Base-by-base conservation (phyloP, 2,888 invertebrate genomes). In the Exephanes ischioxanthus region DNA sequence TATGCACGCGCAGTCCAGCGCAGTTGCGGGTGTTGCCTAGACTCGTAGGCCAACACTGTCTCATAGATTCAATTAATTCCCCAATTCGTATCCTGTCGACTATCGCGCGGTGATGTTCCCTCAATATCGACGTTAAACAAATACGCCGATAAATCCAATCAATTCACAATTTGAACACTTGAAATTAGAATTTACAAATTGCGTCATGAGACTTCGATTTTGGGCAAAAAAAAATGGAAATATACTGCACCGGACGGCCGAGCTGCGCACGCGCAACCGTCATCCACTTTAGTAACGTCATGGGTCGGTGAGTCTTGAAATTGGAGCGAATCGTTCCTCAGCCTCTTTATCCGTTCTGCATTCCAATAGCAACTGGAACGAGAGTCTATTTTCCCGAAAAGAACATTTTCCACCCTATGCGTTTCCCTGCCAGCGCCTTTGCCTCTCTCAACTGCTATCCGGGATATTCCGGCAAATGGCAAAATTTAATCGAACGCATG, bases 11-110 rank as follows among this genome's bases (percentile, higher is more conserved):
- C 41, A 55, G 22, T 30, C 37, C 37, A 26, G n/a, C 19, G 53
- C 33, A 53, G 30, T 33, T 26, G 58, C 26, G 61, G 26, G 22
- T 14, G 37, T 22, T n/a, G 75, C 51, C 37, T 16, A 63, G 45
- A 77, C 48, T 71, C 45, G 48, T 22, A 55, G 33, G 19, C 68
- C 48, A 63, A 77, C 63, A 6, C 33, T 16, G 63, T 63, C 33
- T n/a, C 63, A 7, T 30, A 33, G 16, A 63, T 33, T 63, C 16
- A 33, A 33, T 63, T 63, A 63, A 63, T 33, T 33, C 30, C n/a
- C 33, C 33, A 30, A 11, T 63, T 63, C 63, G 33, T n/a, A 7
- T 55, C 14, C 45, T 3, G 45, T 48, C 45, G 45, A 16, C 45
- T 16, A 2, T 48, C 11, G 5, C 41, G 41, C 41, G 41, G 3